These are phyloP conservation scores for Hemitrygon akajei DNA, from an alignment of 2,797 vertebrate genomes.

Conservation along the genomic window DNA sequence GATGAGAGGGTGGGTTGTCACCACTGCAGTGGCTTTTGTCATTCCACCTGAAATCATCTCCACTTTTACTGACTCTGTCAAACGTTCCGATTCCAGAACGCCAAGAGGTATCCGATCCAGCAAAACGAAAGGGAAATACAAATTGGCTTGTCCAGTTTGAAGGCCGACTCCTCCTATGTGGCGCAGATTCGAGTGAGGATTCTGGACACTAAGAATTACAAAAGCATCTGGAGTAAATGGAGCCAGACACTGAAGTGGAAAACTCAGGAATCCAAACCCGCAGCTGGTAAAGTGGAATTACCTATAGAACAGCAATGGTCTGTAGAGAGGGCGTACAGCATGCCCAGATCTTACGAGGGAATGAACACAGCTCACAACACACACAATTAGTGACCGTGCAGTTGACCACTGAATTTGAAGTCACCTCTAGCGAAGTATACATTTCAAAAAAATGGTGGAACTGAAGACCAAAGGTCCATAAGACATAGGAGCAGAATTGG, in stretches of 20 bases:
- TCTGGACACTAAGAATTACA: fast-evolving
- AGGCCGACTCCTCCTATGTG: not conserved
- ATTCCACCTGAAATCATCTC: too few relatives aligned
- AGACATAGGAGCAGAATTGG: too few relatives aligned
- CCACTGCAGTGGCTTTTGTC: too few relatives aligned
- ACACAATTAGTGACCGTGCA: not conserved
- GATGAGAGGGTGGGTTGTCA: too few relatives aligned
- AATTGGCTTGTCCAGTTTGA: not conserved
- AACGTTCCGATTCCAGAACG: not conserved
- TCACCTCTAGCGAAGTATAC: too few relatives aligned
- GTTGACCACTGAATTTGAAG: too few relatives aligned
- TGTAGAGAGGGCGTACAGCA: too few relatives aligned
- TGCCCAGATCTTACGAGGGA: not conserved
- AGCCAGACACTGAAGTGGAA: not conserved
- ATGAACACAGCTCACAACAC: not conserved
- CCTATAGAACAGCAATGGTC: too few relatives aligned
- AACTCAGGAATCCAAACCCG: not conserved
- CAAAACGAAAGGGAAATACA: not conserved
- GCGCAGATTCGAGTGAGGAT: not conserved
- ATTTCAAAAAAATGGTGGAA: too few relatives aligned
- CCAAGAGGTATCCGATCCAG: not conserved
- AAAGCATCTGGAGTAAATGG: not conserved
- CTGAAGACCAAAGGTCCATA: too few relatives aligned
- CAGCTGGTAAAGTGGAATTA: not conserved
- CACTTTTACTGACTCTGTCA: not conserved